These are phyloP conservation scores for Leptonema lineaticorne DNA, from an alignment of 1,140 invertebrate genomes.

Conservation along the genomic window DNA sequence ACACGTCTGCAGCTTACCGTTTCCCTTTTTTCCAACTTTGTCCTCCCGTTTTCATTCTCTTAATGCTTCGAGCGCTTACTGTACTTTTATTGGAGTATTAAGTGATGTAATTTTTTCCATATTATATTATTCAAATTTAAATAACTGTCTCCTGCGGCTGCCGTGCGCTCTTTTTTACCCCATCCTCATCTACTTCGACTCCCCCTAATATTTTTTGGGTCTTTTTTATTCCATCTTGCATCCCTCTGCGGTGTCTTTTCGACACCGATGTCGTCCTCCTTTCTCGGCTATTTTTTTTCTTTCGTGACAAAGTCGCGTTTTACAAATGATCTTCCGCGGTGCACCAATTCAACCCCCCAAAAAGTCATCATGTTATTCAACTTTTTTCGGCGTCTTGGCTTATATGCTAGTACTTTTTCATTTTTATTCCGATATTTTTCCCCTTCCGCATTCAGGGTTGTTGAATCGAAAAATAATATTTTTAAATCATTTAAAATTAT, in stretches of 20 bases:
- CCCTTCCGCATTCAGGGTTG: constrained; percentile 48
- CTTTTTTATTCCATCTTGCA: too few relatives aligned
- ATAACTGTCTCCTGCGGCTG: constrained; percentile 57
- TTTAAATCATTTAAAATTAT: too few relatives aligned
- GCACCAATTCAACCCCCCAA: too few relatives aligned
- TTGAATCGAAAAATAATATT: constrained; percentile 48
- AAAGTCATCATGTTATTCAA: constrained; percentile 41
- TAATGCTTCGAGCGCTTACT: constrained; percentile 58
- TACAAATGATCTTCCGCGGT: constrained; percentile 39
- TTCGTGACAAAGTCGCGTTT: constrained; percentile 26
- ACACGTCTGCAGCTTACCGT: constrained; percentile 56
- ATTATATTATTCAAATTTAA: constrained; percentile 62
- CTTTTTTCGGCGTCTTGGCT: too few relatives aligned
- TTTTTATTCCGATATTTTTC: constrained; percentile 52
- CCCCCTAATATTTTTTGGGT: too few relatives aligned
- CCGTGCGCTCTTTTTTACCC: constrained; percentile 44
- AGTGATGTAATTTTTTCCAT: constrained; percentile 61
- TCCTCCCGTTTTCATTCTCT: constrained; percentile 48
- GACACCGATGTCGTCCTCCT: not conserved
- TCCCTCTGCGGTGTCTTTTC: constrained; percentile 5
- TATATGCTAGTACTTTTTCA: constrained; percentile 15
- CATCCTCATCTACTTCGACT: constrained; percentile 20
- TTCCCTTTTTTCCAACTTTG: constrained; percentile 42
- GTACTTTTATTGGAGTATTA: constrained; percentile 61
- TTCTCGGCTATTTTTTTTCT: constrained; percentile 6